Evolutionary conservation across 2,797 vertebrate genomes (phyloP).

Genomic region (Uromys caudimaculatus): DNA sequence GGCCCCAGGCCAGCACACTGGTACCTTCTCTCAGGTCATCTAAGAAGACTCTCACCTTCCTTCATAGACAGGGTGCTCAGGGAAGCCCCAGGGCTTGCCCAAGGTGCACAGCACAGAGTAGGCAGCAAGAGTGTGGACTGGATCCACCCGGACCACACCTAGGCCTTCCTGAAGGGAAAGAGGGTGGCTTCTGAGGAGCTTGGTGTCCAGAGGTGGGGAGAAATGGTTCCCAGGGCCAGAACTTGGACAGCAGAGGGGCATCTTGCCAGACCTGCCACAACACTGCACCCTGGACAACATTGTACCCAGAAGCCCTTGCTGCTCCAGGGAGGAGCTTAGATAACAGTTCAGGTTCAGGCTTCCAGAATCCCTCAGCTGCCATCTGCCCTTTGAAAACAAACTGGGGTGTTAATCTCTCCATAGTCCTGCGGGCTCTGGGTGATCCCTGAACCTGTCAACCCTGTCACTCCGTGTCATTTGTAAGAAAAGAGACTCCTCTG

Average conservation of each 20-base stretch:
- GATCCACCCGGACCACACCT: too few relatives aligned
- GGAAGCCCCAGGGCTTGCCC: too few relatives aligned
- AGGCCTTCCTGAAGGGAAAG: background rate
- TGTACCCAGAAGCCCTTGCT: background rate
- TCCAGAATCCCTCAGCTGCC: background rate
- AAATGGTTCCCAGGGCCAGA: background rate
- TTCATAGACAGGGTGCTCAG: background rate
- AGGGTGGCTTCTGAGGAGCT: too few relatives aligned
- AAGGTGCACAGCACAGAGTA: rapidly evolving
- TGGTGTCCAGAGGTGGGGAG: background rate
- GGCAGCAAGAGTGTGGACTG: background rate
- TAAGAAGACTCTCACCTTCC: background rate
- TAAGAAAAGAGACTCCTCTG: background rate
- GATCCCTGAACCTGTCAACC: background rate
- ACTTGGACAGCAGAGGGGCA: background rate
- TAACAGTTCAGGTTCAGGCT: background rate
- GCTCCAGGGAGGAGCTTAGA: background rate
- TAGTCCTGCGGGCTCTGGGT: background rate
- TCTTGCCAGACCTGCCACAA: background rate
- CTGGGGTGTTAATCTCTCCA: background rate
- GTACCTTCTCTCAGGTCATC: rapidly evolving
- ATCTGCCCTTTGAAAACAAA: background rate
- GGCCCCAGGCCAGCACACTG: background rate
- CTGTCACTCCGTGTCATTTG: rapidly evolving
- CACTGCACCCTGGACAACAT: background rate